Percentiles rank a stretch among this genome's conserved stretches.
Evolutionary conservation across 1,140 invertebrate genomes (phyloP).

Genomic region (Aphelenchoides fujianensis): DNA sequence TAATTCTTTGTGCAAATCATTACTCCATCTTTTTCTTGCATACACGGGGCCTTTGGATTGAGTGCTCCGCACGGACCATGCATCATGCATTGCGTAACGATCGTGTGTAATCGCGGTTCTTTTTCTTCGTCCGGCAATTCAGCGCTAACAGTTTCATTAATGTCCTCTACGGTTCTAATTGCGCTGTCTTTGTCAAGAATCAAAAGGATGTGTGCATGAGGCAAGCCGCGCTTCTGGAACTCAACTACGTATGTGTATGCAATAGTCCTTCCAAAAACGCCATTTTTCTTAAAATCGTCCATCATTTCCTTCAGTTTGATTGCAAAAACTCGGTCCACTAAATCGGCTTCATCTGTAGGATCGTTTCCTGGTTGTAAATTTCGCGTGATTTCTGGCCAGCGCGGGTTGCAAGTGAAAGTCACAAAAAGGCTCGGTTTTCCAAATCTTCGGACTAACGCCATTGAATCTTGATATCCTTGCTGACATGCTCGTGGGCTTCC

Average conservation of each 20-base stretch:
- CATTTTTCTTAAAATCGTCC: constrained; percentile 52
- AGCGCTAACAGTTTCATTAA: constrained; percentile 66
- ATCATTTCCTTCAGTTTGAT: constrained; percentile 65
- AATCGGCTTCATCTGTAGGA: constrained; percentile 63
- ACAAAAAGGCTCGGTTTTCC: constrained; percentile 65
- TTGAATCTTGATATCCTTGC: constrained; percentile 56
- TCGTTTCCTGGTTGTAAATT: constrained; percentile 54
- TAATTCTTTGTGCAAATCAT: constrained; percentile 43
- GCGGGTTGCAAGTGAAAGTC: constrained; percentile 66
- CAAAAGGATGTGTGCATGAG: constrained; percentile 66
- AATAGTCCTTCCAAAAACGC: constrained; percentile 47
- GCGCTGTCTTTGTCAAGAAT: constrained; percentile 43
- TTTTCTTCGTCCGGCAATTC: constrained; percentile 66
- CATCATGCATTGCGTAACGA: constrained; percentile 63
- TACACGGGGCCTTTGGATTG: constrained; percentile 48
- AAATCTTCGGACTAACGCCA: constrained; percentile 62
- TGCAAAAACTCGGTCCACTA: constrained; percentile 65
- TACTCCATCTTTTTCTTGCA: constrained; percentile 38
- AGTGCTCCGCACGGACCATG: constrained; percentile 54
- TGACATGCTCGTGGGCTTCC: constrained; percentile 9
- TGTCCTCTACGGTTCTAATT: constrained; percentile 55
- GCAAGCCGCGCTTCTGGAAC: constrained; percentile 67
- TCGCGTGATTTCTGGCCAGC: constrained; percentile 64
- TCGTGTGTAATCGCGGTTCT: constrained; percentile 62
- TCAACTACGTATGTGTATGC: constrained; percentile 63